Percentiles rank a stretch among this genome's conserved stretches.
Evolutionary conservation across 2,113 vertebrate species (phyloP).

Genomic region (Sus scrofa): DNA sequence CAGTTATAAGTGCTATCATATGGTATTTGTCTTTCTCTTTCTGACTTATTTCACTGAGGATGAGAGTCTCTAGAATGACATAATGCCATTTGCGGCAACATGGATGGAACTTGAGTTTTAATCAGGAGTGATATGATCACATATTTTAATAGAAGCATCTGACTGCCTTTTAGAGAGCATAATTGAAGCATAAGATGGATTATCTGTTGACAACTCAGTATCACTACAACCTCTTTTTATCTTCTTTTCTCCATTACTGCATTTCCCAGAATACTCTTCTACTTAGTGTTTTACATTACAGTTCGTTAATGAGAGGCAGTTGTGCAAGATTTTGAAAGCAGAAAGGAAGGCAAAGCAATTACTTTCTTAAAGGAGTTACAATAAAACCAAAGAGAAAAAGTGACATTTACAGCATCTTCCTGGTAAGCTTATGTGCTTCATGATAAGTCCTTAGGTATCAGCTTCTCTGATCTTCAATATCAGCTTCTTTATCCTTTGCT

Average conservation of each 20-base stretch:
- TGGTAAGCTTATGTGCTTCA: background rate
- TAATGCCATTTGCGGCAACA: too few relatives aligned
- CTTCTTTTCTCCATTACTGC: background rate
- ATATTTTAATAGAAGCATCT: slow-evolving; percentile 10
- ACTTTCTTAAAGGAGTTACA: slow-evolving; percentile 26
- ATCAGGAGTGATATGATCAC: background rate
- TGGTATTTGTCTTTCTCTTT: too few relatives aligned
- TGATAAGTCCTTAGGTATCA: background rate
- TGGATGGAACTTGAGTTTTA: too few relatives aligned
- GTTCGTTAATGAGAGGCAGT: slow-evolving; percentile 56
- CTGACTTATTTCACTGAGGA: too few relatives aligned
- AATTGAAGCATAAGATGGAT: background rate
- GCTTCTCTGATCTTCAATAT: slow-evolving; percentile 16
- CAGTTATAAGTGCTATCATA: too few relatives aligned
- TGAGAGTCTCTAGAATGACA: too few relatives aligned
- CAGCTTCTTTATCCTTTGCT: slow-evolving; percentile 6
- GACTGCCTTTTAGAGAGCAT: slow-evolving; percentile 30
- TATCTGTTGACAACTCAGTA: background rate
- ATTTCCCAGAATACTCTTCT: background rate
- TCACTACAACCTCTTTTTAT: background rate
- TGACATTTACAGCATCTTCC: slow-evolving; percentile 30
- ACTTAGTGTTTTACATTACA: background rate
- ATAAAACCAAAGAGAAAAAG: slow-evolving; percentile 32
- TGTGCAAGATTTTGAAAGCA: background rate
- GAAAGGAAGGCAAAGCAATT: slow-evolving; percentile 34